These are phyloP conservation scores for Podiceps cristatus DNA, from an alignment of 2,113 vertebrate species.

Conservation along the genomic window DNA sequence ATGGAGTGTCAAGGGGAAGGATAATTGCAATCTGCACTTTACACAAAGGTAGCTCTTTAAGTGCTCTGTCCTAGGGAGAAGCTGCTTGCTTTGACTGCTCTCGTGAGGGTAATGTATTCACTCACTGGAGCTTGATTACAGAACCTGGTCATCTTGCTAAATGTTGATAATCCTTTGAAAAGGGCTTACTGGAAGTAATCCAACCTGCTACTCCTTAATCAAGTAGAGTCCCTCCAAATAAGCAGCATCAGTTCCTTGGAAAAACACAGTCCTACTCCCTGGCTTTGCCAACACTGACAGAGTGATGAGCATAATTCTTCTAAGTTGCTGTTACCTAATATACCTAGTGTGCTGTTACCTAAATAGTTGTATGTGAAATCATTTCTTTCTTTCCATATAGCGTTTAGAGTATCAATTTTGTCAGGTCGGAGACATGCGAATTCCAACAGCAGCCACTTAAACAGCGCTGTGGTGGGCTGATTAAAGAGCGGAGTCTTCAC, in stretches of 20 bases:
- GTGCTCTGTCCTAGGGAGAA: neutral
- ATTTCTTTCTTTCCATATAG: neutral
- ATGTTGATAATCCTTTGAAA: slow-evolving; percentile 54
- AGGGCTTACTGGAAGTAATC: slow-evolving; percentile 58
- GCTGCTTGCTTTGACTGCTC: neutral
- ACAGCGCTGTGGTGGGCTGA: neutral
- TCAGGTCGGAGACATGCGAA: neutral
- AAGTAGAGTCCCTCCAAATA: neutral
- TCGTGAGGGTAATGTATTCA: slow-evolving; percentile 22
- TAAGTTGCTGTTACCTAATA: neutral
- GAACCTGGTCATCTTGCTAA: slow-evolving; percentile 38
- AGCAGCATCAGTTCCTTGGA: neutral
- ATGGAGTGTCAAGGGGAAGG: neutral
- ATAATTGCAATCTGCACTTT: neutral
- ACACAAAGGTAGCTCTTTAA: neutral
- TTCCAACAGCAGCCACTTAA: neutral
- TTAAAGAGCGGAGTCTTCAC: accelerated
- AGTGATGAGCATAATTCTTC: neutral
- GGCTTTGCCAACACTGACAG: neutral
- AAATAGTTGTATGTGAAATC: neutral
- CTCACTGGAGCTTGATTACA: neutral
- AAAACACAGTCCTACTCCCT: neutral
- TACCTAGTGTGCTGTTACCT: neutral
- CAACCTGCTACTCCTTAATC: slow-evolving; percentile 45
- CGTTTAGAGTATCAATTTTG: neutral